Base-by-base conservation (phyloP, 2,113 vertebrate genomes). In the Hymenochirus boettgeri region DNA sequence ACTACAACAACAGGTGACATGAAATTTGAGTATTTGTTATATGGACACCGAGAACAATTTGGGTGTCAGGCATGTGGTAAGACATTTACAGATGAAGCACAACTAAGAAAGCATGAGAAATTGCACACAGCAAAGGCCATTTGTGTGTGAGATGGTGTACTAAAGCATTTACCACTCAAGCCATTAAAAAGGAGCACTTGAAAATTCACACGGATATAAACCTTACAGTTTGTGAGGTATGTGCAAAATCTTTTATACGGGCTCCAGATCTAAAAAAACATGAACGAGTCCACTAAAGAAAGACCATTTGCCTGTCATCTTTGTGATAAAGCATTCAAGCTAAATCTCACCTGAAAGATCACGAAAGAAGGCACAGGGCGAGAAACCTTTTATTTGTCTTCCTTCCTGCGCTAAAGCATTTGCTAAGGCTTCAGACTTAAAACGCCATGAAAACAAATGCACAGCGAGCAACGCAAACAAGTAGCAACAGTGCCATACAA, bases 381-480 rank as follows among this genome's bases (percentile, higher is more conserved):
- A 98, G 76, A 94, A 97, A 73, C 96, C 96, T 48, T 99, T 99
- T 70, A 93, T 96, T 76, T 99, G 96, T 74, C n/a, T n/a, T n/a
- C 88, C 92, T 77, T 96, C 95, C 26, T 99, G 96, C 77, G 94
- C 94, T 67, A 99, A 99, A 76, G 96, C 96, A 0, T 99, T 99
- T 80, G 97, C 96, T 76, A 99, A 99, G 82, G 96, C 96, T 1
- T 99, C 96, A 0, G 96, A 99, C 75, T 86, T 99, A 75, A 99
- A 99, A 85, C 87, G 96, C 65, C 96, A 99, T 7, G 96, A 97
- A 86, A 99, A 99, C 87, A 99, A 97, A 99, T 99, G 96, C 96
- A 99, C 84, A 98, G 94, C 64, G 94, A 97, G 39, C 64, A 69
- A 60, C 91, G 96, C 79, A 95, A 97, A 76, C 93, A 98, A 82